Evolutionary conservation across 2,113 vertebrate species (phyloP).

Genomic region (Silurus glanis): DNA sequence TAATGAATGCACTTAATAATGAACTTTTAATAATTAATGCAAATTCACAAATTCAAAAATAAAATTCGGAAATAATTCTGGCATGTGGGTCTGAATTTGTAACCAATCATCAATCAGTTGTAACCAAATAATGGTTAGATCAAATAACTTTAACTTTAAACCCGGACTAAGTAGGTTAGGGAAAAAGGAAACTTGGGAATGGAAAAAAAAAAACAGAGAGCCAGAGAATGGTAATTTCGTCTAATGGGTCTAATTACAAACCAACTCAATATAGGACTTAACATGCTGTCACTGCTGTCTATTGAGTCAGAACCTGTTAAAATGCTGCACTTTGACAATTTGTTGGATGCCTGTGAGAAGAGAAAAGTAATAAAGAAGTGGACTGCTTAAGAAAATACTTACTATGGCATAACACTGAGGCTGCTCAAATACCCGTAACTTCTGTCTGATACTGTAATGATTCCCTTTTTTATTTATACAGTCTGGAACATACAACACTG

Average conservation of each 20-base stretch:
- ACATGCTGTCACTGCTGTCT: not conserved
- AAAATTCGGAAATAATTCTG: not conserved
- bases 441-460: too few species aligned
- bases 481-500: too few species aligned
- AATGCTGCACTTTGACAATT: not conserved
- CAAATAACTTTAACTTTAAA: not conserved
- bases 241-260: not conserved
- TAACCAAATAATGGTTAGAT: not conserved
- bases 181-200: not conserved
- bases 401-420: too few species aligned
- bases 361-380: not conserved
- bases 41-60: too few species aligned
- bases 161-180: not conserved
- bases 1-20: too few species aligned
- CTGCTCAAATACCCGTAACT: not conserved
- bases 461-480: too few species aligned
- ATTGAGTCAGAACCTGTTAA: not conserved
- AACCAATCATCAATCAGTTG: not conserved
- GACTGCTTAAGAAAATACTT: not conserved
- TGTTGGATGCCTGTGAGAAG: not conserved
- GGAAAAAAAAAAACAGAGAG: not conserved
- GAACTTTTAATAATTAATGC: too few species aligned
- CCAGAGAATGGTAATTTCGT: not conserved
- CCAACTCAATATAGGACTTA: not conserved
- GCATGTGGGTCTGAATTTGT: not conserved